Percentiles rank a stretch among this genome's conserved stretches.
These are phyloP conservation scores for Xylocampa areola DNA, from an alignment of 2,888 invertebrate genomes.

Conservation along the genomic window DNA sequence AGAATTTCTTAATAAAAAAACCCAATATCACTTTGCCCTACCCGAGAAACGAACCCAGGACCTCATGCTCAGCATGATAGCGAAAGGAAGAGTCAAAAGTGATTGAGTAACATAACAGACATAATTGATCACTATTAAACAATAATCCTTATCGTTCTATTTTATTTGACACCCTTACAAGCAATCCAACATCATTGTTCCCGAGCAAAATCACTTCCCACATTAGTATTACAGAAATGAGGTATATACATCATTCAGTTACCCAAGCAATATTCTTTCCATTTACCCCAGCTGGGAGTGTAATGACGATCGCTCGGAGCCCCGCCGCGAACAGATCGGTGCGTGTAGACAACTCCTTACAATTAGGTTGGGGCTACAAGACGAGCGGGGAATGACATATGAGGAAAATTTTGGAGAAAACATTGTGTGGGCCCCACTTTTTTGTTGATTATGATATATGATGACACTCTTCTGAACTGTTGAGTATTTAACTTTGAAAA, in stretches of 20 bases:
- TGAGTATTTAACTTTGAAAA: too few species aligned
- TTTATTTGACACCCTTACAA: background rate
- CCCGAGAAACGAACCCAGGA: too few species aligned
- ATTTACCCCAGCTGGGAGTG: slow-evolving; percentile 30
- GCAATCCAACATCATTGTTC: background rate
- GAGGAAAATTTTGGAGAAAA: background rate
- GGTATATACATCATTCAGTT: slow-evolving; percentile 31
- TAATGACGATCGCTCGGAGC: slow-evolving; percentile 28
- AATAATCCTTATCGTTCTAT: too few species aligned
- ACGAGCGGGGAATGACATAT: slow-evolving; percentile 1
- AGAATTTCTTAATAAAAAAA: too few species aligned
- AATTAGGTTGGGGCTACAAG: slow-evolving; percentile 31
- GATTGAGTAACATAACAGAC: too few species aligned
- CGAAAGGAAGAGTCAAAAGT: too few species aligned
- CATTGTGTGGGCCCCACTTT: background rate
- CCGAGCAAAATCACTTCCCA: slow-evolving; percentile 5
- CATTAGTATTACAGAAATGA: slow-evolving; percentile 9
- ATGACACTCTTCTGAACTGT: too few species aligned
- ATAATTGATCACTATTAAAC: too few species aligned
- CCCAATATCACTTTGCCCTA: too few species aligned
- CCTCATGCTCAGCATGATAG: too few species aligned
- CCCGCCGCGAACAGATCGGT: slow-evolving; percentile 39
- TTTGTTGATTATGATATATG: too few species aligned
- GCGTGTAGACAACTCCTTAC: slow-evolving; percentile 42
- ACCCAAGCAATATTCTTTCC: slow-evolving; percentile 32